phyloP scores from a whole-genome alignment of 2,797 vertebrate genomes.

The Chelonia mydas region DNA sequence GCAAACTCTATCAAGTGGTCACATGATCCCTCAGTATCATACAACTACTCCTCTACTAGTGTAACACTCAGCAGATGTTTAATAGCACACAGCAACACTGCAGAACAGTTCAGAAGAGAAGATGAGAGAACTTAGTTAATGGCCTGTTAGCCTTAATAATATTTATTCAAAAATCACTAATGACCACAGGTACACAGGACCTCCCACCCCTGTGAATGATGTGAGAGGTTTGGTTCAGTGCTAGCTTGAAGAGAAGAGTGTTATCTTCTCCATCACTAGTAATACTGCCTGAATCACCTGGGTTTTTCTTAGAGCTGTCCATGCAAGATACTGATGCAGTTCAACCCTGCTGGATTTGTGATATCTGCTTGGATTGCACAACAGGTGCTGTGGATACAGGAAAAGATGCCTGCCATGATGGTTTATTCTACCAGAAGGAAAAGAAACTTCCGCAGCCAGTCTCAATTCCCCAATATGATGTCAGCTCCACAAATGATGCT shows the following conservation, averaged over 20 bases:
- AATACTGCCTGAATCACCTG: background rate
- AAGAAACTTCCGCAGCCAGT: background rate
- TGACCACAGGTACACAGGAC: background rate
- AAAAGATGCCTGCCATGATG: background rate
- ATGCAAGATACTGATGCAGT: background rate
- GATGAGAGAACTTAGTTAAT: background rate
- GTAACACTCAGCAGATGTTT: rapidly evolving
- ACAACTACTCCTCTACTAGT: background rate
- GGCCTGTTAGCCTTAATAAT: background rate
- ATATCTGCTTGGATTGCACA: background rate
- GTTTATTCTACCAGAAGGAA: background rate
- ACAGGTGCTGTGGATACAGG: background rate
- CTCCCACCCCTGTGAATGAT: background rate
- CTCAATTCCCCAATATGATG: background rate
- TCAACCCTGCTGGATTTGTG: background rate
- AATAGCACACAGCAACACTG: background rate
- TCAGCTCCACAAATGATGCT: background rate
- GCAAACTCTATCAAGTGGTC: rapidly evolving
- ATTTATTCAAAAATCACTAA: background rate
- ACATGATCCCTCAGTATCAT: rapidly evolving
- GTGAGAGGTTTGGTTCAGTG: background rate
- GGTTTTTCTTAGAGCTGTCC: background rate
- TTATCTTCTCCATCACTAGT: background rate
- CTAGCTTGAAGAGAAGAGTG: background rate
- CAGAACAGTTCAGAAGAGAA: background rate